A percentile compares a stretch with the other conserved stretches of the same genome.
Conservation (phyloP, 2,797 vertebrate genomes). For the Xiphorhynchus erythropygius region DNA sequence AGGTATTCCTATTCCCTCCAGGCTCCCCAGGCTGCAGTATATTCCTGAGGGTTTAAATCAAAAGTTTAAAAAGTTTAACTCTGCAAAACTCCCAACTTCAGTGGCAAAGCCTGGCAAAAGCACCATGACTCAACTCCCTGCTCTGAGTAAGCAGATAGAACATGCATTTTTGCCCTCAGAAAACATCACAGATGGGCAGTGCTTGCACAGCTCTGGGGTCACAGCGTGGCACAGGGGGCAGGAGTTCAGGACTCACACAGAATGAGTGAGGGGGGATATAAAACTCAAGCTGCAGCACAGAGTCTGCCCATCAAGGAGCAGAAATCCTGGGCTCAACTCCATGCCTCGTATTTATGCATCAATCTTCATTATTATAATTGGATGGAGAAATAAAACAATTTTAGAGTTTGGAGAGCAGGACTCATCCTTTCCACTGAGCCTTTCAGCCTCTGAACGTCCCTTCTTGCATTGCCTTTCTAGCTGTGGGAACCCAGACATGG, state of each 20-base stretch:
- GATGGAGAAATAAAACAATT: not conserved
- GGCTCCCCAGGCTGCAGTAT: not conserved
- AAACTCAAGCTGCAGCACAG: not conserved
- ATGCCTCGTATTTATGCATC: not conserved
- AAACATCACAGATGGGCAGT: not conserved
- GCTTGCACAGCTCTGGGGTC: not conserved
- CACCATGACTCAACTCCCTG: not conserved
- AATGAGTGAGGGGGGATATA: not conserved
- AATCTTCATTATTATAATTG: not conserved
- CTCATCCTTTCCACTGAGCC: not conserved
- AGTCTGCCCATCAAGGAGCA: not conserved
- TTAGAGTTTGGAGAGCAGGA: not conserved
- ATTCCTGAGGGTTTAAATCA: not conserved
- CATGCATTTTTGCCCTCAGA: not conserved
- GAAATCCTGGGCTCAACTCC: not conserved
- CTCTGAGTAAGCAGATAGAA: not conserved
- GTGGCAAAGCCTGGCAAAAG: not conserved
- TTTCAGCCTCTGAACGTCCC: not conserved
- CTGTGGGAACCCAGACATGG: not conserved
- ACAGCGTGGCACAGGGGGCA: not conserved
- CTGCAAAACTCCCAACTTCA: not conserved
- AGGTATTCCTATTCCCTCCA: not conserved
- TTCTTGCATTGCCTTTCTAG: not conserved
- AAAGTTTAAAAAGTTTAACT: conserved; percentile 19
- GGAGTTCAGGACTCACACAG: not conserved